A percentile compares a stretch with the other conserved stretches of the same genome.
phyloP scores from a whole-genome alignment of 2,113 vertebrate genomes.

The Ophiodon elongatus region DNA sequence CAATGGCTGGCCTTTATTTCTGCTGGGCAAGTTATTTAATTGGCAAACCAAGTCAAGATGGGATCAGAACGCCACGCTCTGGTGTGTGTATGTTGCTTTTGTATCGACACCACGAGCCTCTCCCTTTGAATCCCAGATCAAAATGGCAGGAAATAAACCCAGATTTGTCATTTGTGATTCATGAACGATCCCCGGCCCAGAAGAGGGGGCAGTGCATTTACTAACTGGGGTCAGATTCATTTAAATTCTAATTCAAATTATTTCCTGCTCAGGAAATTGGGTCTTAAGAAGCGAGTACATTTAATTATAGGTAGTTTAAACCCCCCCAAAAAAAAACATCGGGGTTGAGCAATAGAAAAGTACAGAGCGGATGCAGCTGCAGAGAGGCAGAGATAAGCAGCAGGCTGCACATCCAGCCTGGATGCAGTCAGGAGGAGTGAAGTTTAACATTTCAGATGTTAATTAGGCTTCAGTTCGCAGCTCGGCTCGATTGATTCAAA shows the following conservation, averaged over 20 bases:
- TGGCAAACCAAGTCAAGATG: conserved; percentile 64
- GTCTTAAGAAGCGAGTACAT: conserved; percentile 66
- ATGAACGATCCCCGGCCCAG: conserved; percentile 50
- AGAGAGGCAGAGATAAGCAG: conserved; percentile 45
- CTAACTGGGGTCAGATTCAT: conserved; percentile 66
- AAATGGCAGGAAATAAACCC: conserved; percentile 68
- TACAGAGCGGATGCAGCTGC: conserved; percentile 60
- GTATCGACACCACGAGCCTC: conserved; percentile 36
- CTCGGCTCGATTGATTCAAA: conserved; percentile 65
- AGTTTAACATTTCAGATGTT: conserved; percentile 73
- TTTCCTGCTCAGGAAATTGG: conserved; percentile 71
- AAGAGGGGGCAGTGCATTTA: conserved; percentile 53
- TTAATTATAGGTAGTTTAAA: conserved; percentile 70
- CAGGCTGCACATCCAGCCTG: conserved; percentile 36
- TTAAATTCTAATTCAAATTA: conserved; percentile 69
- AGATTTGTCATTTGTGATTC: conserved; percentile 70
- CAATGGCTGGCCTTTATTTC: conserved; percentile 56
- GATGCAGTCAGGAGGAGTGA: conserved; percentile 17
- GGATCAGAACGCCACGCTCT: conserved; percentile 57
- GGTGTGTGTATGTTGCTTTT: conserved; percentile 25
- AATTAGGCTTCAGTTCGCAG: conserved; percentile 62
- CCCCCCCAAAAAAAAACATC: conserved; percentile 17
- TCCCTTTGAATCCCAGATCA: conserved; percentile 56
- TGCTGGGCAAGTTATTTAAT: conserved; percentile 61
- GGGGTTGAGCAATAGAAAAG: conserved; percentile 30